A percentile compares a stretch with the other conserved stretches of the same genome.
Conservation (phyloP, 1,140 invertebrate species). For the Phthorimaea operculella region DNA sequence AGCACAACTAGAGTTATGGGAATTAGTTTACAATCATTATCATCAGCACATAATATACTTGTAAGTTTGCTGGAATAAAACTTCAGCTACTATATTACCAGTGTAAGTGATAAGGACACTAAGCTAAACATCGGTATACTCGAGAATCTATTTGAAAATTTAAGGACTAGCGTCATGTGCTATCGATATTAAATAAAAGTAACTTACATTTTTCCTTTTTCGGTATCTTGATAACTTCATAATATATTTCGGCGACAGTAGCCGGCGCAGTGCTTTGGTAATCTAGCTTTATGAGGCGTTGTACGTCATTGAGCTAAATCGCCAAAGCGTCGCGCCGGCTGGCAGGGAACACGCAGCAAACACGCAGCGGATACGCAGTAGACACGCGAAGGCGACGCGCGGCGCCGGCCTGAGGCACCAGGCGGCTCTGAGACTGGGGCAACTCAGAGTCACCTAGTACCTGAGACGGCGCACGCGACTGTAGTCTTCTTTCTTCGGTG, state of each 20-base stretch:
- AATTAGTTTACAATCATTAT: too few species aligned
- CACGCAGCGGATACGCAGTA: not conserved
- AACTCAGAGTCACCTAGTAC: conserved; percentile 88
- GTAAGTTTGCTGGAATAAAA: too few species aligned
- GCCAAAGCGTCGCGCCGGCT: conserved; percentile 80
- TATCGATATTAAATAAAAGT: too few species aligned
- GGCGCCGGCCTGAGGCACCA: conserved; percentile 38
- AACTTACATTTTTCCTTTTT: too few species aligned
- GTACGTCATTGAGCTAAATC: conserved; percentile 94
- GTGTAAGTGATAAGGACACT: too few species aligned
- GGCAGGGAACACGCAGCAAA: not conserved
- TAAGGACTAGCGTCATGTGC: too few species aligned
- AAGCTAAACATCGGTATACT: too few species aligned
- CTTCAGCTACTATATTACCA: too few species aligned
- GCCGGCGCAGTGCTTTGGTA: conserved; percentile 84
- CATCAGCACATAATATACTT: too few species aligned
- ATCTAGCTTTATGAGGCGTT: conserved; percentile 90
- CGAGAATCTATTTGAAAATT: too few species aligned
- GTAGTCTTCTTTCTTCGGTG: not conserved
- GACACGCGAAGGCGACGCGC: conserved; percentile 5
- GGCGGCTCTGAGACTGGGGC: conserved; percentile 59
- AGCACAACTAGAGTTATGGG: too few species aligned
- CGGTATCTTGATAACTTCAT: too few species aligned
- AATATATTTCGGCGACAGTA: not conserved
- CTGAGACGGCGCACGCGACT: conserved; percentile 67